Conservation (phyloP, 2,113 vertebrate species). For the Condylura cristata region DNA sequence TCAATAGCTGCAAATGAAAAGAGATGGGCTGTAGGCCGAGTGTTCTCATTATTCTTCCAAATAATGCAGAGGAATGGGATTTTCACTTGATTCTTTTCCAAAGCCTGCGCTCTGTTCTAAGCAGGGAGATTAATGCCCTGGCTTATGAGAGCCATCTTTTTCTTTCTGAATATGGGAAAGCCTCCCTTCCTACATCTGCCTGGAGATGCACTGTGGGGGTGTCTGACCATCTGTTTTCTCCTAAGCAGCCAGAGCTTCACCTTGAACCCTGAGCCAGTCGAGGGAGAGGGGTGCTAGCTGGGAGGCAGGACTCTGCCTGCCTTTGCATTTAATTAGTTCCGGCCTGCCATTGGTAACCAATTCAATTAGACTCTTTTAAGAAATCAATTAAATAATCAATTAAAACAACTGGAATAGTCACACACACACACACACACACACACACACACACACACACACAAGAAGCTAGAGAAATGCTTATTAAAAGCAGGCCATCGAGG, state of each 20-base stretch:
- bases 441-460: not conserved
- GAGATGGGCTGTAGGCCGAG: not conserved
- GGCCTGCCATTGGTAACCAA: constrained; percentile 47
- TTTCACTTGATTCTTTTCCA: constrained; percentile 60
- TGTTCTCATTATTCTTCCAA: constrained; percentile 48
- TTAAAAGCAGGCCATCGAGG: constrained; percentile 47
- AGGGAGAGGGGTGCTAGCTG: not conserved
- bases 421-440: not conserved
- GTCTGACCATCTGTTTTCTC: constrained; percentile 42
- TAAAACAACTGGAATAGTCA: constrained; percentile 67
- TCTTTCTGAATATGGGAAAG: not conserved
- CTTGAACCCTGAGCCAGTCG: not conserved
- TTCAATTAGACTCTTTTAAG: constrained; percentile 69
- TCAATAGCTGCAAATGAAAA: constrained; percentile 68
- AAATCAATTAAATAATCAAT: constrained; percentile 79
- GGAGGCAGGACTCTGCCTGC: not conserved
- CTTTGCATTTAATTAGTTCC: constrained; percentile 53
- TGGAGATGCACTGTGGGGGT: not conserved
- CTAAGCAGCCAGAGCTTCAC: not conserved
- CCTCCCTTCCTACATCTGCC: not conserved
- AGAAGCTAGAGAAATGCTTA: constrained; percentile 40
- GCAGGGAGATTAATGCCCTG: constrained; percentile 26
- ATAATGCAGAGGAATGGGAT: constrained; percentile 50
- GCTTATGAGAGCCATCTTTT: constrained; percentile 44
- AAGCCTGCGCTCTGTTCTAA: not conserved